These are phyloP conservation scores for Florisuga fusca DNA, from an alignment of 2,797 vertebrate species.

Conservation along the genomic window DNA sequence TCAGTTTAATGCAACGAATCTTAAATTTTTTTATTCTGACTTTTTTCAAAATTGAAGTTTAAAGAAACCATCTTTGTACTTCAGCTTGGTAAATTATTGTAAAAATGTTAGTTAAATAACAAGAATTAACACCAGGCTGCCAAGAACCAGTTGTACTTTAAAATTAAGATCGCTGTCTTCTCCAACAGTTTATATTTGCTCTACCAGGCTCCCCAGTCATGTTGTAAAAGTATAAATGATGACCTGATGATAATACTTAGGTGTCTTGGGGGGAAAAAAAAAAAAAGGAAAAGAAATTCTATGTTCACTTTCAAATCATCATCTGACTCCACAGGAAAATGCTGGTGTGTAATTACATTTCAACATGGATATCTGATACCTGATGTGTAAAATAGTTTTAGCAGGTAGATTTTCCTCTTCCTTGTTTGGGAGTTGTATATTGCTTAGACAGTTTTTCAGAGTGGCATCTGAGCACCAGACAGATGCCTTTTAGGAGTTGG, in stretches of 20 bases:
- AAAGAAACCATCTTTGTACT: background rate
- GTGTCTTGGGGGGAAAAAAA: background rate
- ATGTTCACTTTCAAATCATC: conserved; percentile 57
- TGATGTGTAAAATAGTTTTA: conserved; percentile 51
- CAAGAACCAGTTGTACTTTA: too few species aligned
- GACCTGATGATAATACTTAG: conserved; percentile 58
- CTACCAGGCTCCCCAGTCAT: background rate
- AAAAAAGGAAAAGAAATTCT: background rate
- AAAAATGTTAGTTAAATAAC: background rate
- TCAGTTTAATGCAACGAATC: background rate
- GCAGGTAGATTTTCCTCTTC: conserved; percentile 52
- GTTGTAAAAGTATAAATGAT: conserved; percentile 39
- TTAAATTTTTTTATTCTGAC: background rate
- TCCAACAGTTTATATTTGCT: background rate
- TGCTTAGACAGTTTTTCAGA: conserved; percentile 62
- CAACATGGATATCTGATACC: conserved; percentile 34
- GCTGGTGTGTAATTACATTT: conserved; percentile 64
- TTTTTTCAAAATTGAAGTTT: background rate
- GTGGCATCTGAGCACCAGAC: conserved; percentile 45
- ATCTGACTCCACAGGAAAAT: conserved; percentile 48
- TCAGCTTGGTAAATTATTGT: background rate
- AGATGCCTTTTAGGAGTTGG: conserved; percentile 38
- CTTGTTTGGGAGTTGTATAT: conserved; percentile 33
- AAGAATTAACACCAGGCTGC: too few species aligned
- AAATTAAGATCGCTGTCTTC: background rate